Conservation (phyloP, 2,888 invertebrate species). For the Phengaris alcon region DNA sequence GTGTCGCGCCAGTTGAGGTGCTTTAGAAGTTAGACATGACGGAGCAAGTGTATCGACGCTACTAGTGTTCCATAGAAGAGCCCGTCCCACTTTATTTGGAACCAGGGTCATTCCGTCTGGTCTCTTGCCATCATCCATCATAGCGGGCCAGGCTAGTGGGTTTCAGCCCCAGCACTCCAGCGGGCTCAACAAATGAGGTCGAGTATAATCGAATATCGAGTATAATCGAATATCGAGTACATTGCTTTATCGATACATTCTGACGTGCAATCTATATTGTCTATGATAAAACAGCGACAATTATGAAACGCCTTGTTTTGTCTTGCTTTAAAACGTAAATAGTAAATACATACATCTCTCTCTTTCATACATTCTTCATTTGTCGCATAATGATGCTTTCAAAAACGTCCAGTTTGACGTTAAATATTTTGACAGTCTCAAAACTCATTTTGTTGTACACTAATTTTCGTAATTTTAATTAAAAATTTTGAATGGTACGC, state of each 20-base stretch:
- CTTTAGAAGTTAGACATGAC: too few species aligned
- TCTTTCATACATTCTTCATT: conserved; percentile 34
- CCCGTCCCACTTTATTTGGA: too few species aligned
- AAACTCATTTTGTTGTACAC: conserved; percentile 1
- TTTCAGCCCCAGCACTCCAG: too few species aligned
- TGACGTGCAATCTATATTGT: conserved; percentile 8
- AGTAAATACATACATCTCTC: conserved; percentile 26
- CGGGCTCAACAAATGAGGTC: too few species aligned
- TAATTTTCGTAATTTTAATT: conserved; percentile 41
- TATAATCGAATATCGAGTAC: not conserved
- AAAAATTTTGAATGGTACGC: conserved; percentile 67
- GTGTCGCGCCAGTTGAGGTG: too few species aligned
- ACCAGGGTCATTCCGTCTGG: too few species aligned
- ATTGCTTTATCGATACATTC: not conserved
- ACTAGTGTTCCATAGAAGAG: too few species aligned
- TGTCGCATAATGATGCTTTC: conserved; percentile 59
- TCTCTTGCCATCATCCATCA: too few species aligned
- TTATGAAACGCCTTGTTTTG: conserved; percentile 35
- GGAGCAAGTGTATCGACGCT: too few species aligned
- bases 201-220: not conserved
- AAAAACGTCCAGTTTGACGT: conserved; percentile 58
- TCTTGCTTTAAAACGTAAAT: conserved; percentile 43
- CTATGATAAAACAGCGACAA: conserved; percentile 17
- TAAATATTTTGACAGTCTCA: conserved; percentile 57
- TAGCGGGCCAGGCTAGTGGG: too few species aligned